Evolutionary conservation across 1,140 invertebrate species (phyloP).

Genomic region (Carcinoscorpius rotundicauda): DNA sequence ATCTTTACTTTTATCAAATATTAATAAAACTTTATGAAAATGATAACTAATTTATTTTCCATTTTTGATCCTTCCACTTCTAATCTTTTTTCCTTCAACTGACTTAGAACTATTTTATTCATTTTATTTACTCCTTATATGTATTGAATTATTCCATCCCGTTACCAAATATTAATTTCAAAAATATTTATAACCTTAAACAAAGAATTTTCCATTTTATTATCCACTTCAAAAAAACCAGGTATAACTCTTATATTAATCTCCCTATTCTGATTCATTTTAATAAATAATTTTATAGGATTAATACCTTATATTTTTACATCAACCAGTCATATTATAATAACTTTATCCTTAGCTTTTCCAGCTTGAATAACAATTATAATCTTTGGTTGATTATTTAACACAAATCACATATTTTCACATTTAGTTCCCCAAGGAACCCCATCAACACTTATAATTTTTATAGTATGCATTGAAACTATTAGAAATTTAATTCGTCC

Average conservation of each 20-base stretch:
- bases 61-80: constrained; percentile 28
- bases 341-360: constrained; percentile 42
- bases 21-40: too few relatives aligned
- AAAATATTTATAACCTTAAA: too few relatives aligned
- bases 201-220: too few relatives aligned
- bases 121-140: too few relatives aligned
- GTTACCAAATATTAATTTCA: too few relatives aligned
- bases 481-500: constrained; percentile 44
- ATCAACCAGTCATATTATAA: constrained; percentile 41
- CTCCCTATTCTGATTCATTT: constrained; percentile 32
- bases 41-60: constrained; percentile 31
- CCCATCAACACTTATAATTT: constrained; percentile 38
- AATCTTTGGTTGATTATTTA: constrained; percentile 33
- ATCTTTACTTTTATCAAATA: too few relatives aligned
- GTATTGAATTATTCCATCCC: too few relatives aligned
- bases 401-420: constrained; percentile 40
- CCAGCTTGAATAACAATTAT: constrained; percentile 47
- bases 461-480: constrained; percentile 35
- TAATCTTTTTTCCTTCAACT: too few relatives aligned
- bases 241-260: constrained; percentile 5
- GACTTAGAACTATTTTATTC: too few relatives aligned
- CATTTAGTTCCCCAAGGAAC: constrained; percentile 48
- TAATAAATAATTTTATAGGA: constrained; percentile 47
- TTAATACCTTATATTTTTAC: constrained; percentile 55
- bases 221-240: too few relatives aligned